These are phyloP conservation scores for Cephus cinctus DNA, from an alignment of 1,140 invertebrate genomes.

Conservation along the genomic window DNA sequence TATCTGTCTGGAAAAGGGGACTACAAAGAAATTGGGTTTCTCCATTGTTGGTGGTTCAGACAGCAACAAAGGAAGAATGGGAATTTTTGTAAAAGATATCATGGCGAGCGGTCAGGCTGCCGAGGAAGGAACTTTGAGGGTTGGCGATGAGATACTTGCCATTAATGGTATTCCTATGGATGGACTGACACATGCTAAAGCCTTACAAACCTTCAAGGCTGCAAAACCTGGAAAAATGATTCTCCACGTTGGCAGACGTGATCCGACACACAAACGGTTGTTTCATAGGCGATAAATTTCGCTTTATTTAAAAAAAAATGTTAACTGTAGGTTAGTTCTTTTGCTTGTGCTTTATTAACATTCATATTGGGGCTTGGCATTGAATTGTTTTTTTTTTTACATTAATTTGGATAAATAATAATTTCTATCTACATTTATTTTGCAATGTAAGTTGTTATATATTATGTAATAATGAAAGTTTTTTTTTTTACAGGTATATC, in stretches of 20 bases:
- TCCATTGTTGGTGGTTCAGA: constrained; percentile 74
- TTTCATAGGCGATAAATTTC: constrained; percentile 23
- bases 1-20: constrained; percentile 61
- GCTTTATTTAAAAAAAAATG: constrained; percentile 13
- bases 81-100: constrained; percentile 74
- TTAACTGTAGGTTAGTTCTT: constrained; percentile 39
- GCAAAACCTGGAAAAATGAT: constrained; percentile 65
- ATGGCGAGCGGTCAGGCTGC: constrained; percentile 68
- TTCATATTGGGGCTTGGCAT: not conserved
- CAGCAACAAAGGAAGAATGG: constrained; percentile 67
- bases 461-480: constrained; percentile 1
- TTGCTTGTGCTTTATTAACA: constrained; percentile 39
- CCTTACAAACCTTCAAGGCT: constrained; percentile 64
- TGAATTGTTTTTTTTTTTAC: constrained; percentile 9
- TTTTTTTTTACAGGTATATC: constrained; percentile 34
- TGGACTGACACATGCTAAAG: constrained; percentile 66
- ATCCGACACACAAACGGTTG: constrained; percentile 51
- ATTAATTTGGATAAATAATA: constrained; percentile 10
- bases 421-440: not conserved
- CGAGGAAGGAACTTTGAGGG: constrained; percentile 63
- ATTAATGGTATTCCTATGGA: constrained; percentile 63
- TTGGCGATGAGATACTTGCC: constrained; percentile 66
- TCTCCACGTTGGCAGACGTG: constrained; percentile 60
- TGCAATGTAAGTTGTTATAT: not conserved
- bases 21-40: constrained; percentile 69